These are phyloP conservation scores for Acrobasis consociella DNA, from an alignment of 2,888 invertebrate genomes.

Conservation along the genomic window DNA sequence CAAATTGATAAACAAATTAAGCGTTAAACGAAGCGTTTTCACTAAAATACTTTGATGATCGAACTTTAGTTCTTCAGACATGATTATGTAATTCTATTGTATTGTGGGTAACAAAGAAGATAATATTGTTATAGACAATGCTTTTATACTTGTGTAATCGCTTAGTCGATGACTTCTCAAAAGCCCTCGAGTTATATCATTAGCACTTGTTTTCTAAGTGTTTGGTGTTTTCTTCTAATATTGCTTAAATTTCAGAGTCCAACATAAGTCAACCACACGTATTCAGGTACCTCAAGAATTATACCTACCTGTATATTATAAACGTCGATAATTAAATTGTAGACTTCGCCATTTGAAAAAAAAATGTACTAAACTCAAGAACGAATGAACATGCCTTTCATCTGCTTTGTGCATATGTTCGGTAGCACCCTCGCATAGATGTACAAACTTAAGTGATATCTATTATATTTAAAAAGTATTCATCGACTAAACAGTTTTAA, in stretches of 20 bases:
- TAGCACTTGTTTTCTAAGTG: not conserved
- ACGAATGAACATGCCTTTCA: too few species aligned
- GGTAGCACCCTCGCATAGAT: too few species aligned
- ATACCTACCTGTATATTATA: too few species aligned
- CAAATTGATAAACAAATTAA: conserved; percentile 44
- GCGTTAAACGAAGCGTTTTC: conserved; percentile 38
- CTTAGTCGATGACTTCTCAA: conserved; percentile 2
- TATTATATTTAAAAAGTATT: too few species aligned
- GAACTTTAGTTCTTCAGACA: not conserved
- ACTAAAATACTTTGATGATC: conserved; percentile 24
- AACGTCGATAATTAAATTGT: too few species aligned
- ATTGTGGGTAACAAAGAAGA: conserved; percentile 1
- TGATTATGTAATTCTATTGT: not conserved
- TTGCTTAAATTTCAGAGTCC: not conserved
- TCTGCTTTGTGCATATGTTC: too few species aligned
- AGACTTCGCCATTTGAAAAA: too few species aligned
- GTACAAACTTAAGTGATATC: too few species aligned
- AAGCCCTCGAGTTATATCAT: not conserved
- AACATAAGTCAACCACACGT: too few species aligned
- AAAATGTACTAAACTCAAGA: too few species aligned
- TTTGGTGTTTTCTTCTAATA: not conserved
- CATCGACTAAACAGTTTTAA: too few species aligned
- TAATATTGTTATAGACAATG: not conserved
- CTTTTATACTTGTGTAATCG: conserved; percentile 8
- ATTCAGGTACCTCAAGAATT: too few species aligned